phyloP scores from a whole-genome alignment of 2,888 invertebrate genomes.

The Pseudococcus jackbeardsleyi region DNA sequence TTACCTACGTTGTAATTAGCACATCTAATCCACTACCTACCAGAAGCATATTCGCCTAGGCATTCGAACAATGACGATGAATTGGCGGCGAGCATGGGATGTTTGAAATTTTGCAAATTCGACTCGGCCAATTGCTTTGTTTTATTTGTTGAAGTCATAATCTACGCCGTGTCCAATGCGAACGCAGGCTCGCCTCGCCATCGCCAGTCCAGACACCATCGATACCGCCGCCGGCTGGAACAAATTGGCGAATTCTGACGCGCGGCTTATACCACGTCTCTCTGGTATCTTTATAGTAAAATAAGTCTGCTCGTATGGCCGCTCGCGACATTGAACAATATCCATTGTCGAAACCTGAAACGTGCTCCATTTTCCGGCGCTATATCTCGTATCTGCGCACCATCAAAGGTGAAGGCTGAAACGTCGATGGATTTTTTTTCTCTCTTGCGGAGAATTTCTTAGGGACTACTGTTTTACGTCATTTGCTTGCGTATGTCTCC shows the following conservation, averaged over 20 bases:
- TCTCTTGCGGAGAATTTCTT: background rate
- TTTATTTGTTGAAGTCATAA: constrained; percentile 41
- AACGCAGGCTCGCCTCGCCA: background rate
- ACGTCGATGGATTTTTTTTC: background rate
- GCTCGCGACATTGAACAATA: constrained; percentile 49
- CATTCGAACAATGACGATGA: constrained; percentile 20
- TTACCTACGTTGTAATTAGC: background rate
- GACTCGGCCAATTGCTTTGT: constrained; percentile 38
- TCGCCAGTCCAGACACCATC: constrained; percentile 26
- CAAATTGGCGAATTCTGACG: constrained; percentile 41
- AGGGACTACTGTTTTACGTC: background rate
- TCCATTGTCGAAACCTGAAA: constrained; percentile 33
- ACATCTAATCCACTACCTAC: background rate
- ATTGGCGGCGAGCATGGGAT: background rate
- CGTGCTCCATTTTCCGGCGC: constrained; percentile 49
- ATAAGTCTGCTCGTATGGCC: background rate
- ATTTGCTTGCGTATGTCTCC: background rate
- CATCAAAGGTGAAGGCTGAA: constrained; percentile 21
- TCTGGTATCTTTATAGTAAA: background rate
- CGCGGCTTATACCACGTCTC: background rate
- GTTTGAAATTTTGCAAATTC: constrained; percentile 47
- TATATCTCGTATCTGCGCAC: background rate
- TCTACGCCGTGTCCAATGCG: constrained; percentile 19
- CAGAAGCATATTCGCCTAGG: background rate
- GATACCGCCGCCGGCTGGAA: constrained; percentile 7